Conservation (phyloP, 1,140 invertebrate species). For the Drosophila lacteicornis region DNA sequence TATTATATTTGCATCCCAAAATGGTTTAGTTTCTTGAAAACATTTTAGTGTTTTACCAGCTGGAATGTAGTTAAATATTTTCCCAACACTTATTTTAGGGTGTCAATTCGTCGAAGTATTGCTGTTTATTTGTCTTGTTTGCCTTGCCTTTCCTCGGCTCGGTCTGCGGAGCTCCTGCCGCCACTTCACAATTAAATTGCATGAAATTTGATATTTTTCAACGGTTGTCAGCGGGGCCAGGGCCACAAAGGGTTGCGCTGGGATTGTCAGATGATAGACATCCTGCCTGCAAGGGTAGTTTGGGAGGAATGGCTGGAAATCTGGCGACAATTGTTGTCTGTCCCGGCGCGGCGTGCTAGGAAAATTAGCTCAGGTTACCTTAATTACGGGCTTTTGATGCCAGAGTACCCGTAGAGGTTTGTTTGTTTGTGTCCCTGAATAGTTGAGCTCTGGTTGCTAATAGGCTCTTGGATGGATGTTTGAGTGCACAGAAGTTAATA, state of each 20-base stretch:
- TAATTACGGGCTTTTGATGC: slow-evolving; percentile 65
- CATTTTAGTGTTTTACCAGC: too few relatives aligned
- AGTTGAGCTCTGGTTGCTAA: slow-evolving; percentile 56
- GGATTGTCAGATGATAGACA: slow-evolving; percentile 49
- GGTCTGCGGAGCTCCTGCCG: slow-evolving; percentile 36
- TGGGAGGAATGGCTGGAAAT: slow-evolving; percentile 20
- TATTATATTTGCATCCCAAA: too few relatives aligned
- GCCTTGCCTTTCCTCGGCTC: slow-evolving; percentile 31
- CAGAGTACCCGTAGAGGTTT: slow-evolving; percentile 39
- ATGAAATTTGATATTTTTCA: slow-evolving; percentile 82
- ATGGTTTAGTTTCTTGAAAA: too few relatives aligned
- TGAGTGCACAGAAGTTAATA: slow-evolving; percentile 50
- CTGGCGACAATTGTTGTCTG: slow-evolving; percentile 64
- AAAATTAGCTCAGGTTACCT: slow-evolving; percentile 79
- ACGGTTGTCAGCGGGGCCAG: slow-evolving; percentile 56
- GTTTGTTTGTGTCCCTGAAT: slow-evolving; percentile 60
- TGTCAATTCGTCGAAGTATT: neutral
- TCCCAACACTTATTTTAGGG: neutral
- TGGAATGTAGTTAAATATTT: too few relatives aligned
- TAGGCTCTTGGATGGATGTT: slow-evolving; percentile 41
- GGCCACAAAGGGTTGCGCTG: slow-evolving; percentile 47
- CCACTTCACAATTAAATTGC: slow-evolving; percentile 79
- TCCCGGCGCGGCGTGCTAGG: slow-evolving; percentile 26
- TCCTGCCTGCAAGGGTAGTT: slow-evolving; percentile 46
- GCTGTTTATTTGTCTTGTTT: neutral